phyloP scores from a whole-genome alignment of 2,113 vertebrate species.

The Cebus imitator region DNA sequence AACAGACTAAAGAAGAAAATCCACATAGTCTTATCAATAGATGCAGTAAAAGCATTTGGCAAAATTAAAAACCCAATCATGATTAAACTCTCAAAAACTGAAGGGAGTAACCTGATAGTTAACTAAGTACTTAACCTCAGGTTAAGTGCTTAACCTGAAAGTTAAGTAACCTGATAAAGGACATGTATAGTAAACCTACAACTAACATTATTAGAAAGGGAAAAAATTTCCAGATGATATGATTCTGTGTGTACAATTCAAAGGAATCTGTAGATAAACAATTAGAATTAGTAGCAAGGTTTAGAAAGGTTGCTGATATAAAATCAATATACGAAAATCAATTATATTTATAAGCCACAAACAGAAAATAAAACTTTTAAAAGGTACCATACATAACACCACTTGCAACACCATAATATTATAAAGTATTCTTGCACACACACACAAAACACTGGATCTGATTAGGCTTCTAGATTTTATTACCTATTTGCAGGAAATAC shows the following conservation, averaged over 20 bases:
- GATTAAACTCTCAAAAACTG: conserved; percentile 16
- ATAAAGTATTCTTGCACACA: neutral
- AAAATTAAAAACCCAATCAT: neutral
- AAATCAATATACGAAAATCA: conserved; percentile 15
- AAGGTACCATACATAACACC: neutral
- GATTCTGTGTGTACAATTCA: conserved; percentile 17
- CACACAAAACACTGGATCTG: neutral
- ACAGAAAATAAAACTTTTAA: neutral
- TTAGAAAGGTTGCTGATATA: neutral
- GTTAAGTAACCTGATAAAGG: neutral
- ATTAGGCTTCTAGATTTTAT: conserved; percentile 13
- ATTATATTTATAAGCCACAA: conserved; percentile 15
- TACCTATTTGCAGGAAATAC: conserved; percentile 22
- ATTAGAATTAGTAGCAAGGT: neutral
- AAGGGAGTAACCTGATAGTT: neutral
- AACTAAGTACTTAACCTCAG: too few relatives aligned
- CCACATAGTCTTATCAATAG: neutral
- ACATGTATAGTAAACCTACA: conserved; percentile 4
- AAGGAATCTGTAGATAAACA: conserved; percentile 1
- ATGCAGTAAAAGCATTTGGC: neutral
- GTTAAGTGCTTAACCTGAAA: too few relatives aligned
- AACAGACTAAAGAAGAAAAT: conserved; percentile 36
- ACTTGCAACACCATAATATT: neutral
- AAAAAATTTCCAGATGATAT: neutral
- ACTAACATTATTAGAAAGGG: neutral